Evolutionary conservation across 1,140 invertebrate species (phyloP).

Genomic region (Euura lappo): DNA sequence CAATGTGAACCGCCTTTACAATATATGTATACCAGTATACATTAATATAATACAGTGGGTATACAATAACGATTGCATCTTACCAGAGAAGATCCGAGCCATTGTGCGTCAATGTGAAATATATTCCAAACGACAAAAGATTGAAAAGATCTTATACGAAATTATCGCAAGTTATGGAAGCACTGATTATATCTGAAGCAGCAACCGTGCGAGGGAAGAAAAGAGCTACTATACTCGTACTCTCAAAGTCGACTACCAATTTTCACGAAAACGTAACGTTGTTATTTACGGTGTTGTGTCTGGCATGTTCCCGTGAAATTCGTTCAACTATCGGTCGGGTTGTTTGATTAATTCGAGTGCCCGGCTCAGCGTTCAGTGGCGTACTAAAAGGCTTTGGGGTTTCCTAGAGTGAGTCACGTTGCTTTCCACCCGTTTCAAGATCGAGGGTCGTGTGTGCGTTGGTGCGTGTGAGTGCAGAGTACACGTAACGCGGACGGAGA

Average conservation of each 20-base stretch:
- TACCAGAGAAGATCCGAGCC: not conserved
- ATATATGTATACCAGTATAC: no score
- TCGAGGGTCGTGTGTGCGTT: constrained; percentile 20
- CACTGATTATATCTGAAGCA: not conserved
- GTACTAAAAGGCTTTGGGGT: constrained; percentile 28
- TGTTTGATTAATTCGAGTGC: not conserved
- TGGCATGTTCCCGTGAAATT: no score
- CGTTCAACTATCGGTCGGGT: not conserved
- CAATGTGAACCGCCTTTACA: no score
- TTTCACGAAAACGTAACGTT: no score
- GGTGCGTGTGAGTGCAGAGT: constrained; percentile 24
- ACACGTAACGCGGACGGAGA: constrained; percentile 20
- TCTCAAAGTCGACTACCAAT: no score
- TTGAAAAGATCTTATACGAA: not conserved
- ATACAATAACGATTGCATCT: not conserved
- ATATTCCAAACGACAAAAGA: not conserved
- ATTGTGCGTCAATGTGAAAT: not conserved
- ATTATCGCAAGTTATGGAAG: not conserved
- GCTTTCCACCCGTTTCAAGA: constrained; percentile 44
- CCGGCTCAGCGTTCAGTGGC: not conserved
- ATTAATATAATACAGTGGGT: no score
- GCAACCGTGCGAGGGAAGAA: not conserved
- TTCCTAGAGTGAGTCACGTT: constrained; percentile 58
- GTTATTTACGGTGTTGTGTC: no score
- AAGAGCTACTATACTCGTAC: not conserved